Percentiles rank a stretch among this genome's conserved stretches.
Conservation (phyloP, 2,797 vertebrate genomes). For the Staurois parvus region DNA sequence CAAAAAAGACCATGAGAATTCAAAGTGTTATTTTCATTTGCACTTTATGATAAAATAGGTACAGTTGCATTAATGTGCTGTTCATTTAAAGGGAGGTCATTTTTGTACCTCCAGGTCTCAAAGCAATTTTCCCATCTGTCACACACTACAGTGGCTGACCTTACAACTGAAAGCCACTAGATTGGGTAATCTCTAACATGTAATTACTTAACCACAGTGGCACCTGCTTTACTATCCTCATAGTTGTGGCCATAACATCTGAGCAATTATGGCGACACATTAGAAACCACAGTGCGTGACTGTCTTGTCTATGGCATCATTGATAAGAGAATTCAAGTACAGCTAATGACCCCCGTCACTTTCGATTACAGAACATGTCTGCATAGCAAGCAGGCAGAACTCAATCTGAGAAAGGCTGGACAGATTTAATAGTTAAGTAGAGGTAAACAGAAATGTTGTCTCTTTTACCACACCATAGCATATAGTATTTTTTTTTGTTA, state of each 20-base stretch:
- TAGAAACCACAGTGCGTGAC: slow-evolving; percentile 57
- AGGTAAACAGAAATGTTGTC: neutral
- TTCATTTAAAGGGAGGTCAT: neutral
- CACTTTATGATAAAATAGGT: no score
- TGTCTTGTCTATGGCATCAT: slow-evolving; percentile 44
- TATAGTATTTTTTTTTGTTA: no score
- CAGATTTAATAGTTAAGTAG: neutral
- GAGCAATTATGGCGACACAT: slow-evolving; percentile 57
- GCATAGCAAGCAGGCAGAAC: slow-evolving; percentile 10
- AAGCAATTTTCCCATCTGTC: slow-evolving; percentile 2
- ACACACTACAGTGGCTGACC: slow-evolving; percentile 28
- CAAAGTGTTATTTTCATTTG: neutral
- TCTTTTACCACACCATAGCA: neutral
- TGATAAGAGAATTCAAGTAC: slow-evolving; percentile 50
- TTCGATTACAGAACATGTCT: slow-evolving; percentile 43
- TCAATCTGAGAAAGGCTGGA: neutral
- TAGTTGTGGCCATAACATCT: slow-evolving; percentile 38
- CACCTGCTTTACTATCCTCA: slow-evolving; percentile 54
- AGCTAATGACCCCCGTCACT: slow-evolving; percentile 50
- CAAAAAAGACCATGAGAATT: neutral
- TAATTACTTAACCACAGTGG: slow-evolving; percentile 51
- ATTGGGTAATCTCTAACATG: slow-evolving; percentile 40
- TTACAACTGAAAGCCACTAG: slow-evolving; percentile 43
- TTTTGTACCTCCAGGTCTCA: neutral
- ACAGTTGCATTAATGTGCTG: no score